Evolutionary conservation across 2,113 vertebrate species (phyloP).

Genomic region (Cavia porcellus): DNA sequence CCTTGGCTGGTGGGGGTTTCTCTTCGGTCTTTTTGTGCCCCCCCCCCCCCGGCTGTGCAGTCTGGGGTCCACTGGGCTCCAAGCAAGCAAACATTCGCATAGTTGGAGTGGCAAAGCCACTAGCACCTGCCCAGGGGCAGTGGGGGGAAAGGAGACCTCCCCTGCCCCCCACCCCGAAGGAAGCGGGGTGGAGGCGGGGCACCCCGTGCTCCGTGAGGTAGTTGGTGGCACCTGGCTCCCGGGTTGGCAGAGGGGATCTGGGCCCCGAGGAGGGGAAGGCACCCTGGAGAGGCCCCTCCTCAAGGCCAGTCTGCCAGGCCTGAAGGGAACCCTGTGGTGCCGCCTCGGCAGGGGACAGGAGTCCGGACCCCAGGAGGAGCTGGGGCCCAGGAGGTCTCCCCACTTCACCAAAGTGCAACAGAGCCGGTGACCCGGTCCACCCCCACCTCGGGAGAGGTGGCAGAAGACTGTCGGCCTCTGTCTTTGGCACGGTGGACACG

Average conservation of each 20-base stretch:
- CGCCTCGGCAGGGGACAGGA: slow-evolving; percentile 67
- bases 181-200: not conserved
- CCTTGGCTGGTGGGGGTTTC: not conserved
- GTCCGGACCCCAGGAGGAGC: slow-evolving; percentile 5
- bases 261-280: slow-evolving; percentile 81
- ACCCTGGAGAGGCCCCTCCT: slow-evolving; percentile 82
- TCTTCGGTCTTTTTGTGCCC: slow-evolving; percentile 6
- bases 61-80: slow-evolving; percentile 23
- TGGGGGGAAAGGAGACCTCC: not conserved
- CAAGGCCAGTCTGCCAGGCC: slow-evolving; percentile 78
- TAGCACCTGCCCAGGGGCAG: not conserved
- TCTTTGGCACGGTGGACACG: slow-evolving; percentile 82
- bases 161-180: not conserved
- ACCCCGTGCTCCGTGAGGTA: slow-evolving; percentile 77
- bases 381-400: not conserved
- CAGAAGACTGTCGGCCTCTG: slow-evolving; percentile 64
- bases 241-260: slow-evolving; percentile 72
- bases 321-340: slow-evolving; percentile 63
- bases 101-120: slow-evolving; percentile 64
- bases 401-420: slow-evolving; percentile 82
- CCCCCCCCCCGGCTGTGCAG: not conserved
- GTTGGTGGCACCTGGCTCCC: slow-evolving; percentile 72
- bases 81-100: not conserved
- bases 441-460: not conserved
- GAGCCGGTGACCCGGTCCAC: not conserved